Evolutionary conservation across 2,113 vertebrate species (phyloP).

Genomic region (Neolamprologus brichardi): DNA sequence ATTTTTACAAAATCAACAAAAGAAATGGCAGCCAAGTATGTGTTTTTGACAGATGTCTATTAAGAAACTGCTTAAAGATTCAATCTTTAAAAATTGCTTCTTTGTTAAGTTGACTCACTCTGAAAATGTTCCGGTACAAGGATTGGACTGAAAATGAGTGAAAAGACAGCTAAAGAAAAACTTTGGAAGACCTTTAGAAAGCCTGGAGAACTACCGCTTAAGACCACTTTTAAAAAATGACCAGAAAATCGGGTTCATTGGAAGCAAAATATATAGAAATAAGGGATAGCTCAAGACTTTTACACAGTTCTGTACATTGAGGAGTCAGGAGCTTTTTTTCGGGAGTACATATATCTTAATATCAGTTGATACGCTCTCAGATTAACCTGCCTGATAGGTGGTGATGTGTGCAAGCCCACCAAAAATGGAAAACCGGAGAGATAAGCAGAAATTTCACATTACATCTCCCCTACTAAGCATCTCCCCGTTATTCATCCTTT

Average conservation of each 20-base stretch:
- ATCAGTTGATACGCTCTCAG: background rate
- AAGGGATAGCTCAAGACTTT: background rate
- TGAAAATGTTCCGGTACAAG: background rate
- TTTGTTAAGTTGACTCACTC: background rate
- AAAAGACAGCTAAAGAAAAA: background rate
- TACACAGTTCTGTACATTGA: background rate
- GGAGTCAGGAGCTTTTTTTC: background rate
- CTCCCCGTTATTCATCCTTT: conserved; percentile 3
- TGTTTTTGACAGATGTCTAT: background rate
- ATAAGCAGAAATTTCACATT: background rate
- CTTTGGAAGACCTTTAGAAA: background rate
- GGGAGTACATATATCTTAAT: background rate
- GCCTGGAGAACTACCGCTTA: background rate
- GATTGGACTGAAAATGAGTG: background rate
- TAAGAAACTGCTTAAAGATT: background rate
- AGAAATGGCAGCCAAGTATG: background rate
- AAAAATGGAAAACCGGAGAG: background rate
- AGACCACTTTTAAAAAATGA: background rate
- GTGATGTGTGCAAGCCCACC: background rate
- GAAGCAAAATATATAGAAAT: background rate
- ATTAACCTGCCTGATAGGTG: background rate
- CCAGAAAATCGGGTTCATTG: background rate
- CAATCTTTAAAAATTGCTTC: background rate
- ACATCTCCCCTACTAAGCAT: background rate
- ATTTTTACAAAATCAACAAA: background rate